phyloP scores from a whole-genome alignment of 2,797 vertebrate genomes.

The Microctenopoma stevenorrisi region DNA sequence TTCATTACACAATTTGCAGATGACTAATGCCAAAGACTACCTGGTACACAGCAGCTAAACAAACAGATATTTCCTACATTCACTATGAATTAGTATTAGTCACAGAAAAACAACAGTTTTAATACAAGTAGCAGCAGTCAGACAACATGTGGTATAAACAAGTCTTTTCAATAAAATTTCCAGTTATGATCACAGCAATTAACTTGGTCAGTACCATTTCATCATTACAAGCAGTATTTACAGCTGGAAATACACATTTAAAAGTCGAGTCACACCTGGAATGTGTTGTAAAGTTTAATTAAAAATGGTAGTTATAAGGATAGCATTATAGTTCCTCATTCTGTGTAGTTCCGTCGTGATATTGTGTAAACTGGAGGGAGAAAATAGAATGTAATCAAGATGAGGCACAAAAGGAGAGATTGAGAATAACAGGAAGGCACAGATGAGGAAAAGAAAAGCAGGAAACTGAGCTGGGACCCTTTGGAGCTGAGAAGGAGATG shows the following conservation, averaged over 20 bases:
- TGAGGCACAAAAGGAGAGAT: conserved; percentile 41
- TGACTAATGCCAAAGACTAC: neutral
- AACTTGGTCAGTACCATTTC: neutral
- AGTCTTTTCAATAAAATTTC: neutral
- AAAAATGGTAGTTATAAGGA: neutral
- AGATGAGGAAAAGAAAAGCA: conserved; percentile 79
- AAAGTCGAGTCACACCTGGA: neutral
- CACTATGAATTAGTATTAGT: too few species aligned
- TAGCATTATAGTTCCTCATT: neutral
- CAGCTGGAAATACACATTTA: neutral
- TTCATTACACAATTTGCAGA: neutral
- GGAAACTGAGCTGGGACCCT: conserved; percentile 74
- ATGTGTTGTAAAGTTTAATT: neutral
- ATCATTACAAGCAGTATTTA: neutral
- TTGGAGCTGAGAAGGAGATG: conserved; percentile 60
- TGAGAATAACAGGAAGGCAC: conserved; percentile 82
- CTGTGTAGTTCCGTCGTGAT: neutral
- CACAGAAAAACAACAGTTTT: neutral
- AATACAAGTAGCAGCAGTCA: neutral
- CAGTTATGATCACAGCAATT: neutral
- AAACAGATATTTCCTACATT: too few species aligned
- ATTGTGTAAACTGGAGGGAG: conserved; percentile 15
- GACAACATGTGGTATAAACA: neutral
- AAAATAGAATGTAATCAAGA: conserved; percentile 35
- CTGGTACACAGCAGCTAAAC: neutral